phyloP scores from a whole-genome alignment of 2,888 invertebrate genomes.

The Macrophya annulata region DNA sequence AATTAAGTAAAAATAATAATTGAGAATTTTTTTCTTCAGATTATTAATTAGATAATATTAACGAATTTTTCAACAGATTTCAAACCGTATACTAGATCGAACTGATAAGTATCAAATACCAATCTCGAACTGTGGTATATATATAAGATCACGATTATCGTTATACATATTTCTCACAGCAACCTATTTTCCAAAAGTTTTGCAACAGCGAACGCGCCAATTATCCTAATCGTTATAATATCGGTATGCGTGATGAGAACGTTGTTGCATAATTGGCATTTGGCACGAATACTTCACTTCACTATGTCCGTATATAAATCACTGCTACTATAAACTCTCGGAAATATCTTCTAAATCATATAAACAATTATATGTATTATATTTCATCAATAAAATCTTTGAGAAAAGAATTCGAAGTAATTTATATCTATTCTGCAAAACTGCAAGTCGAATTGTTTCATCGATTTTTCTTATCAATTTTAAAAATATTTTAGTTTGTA shows the following conservation, averaged over 20 bases:
- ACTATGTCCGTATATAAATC: slow-evolving; percentile 34
- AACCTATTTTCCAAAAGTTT: slow-evolving; percentile 45
- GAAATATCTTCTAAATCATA: not conserved
- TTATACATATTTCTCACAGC: slow-evolving; percentile 30
- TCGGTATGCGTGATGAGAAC: slow-evolving; percentile 54
- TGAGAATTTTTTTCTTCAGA: not conserved
- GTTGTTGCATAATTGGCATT: slow-evolving; percentile 51
- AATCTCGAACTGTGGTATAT: not conserved
- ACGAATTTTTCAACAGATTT: not conserved
- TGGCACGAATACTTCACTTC: slow-evolving; percentile 52
- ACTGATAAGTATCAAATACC: not conserved
- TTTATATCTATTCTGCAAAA: too few species aligned
- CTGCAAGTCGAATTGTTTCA: too few species aligned
- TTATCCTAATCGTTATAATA: slow-evolving; percentile 53
- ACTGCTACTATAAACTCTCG: not conserved
- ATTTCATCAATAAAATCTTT: not conserved
- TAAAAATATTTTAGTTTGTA: too few species aligned
- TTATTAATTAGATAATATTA: not conserved
- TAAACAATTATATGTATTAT: not conserved
- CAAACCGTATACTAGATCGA: not conserved
- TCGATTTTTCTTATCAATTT: too few species aligned
- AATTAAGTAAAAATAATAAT: not conserved
- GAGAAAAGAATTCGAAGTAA: not conserved
- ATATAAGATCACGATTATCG: not conserved
- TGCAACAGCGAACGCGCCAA: slow-evolving; percentile 26